Evolutionary conservation across 2,888 invertebrate species (phyloP).

Genomic region (Hanleya hanleyi): DNA sequence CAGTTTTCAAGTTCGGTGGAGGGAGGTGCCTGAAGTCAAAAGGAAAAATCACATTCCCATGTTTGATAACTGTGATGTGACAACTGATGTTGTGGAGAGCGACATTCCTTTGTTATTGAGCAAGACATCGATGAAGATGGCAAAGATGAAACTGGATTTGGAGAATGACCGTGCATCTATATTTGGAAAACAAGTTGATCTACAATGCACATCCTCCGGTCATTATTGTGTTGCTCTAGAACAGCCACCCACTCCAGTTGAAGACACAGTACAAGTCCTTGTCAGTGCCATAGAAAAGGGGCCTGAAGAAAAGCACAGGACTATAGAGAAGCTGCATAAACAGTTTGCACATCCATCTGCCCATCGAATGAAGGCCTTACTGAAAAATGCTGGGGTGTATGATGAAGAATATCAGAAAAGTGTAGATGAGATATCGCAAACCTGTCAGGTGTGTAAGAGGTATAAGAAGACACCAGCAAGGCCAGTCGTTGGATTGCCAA

Average conservation of each 20-base stretch:
- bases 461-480: conserved; percentile 10
- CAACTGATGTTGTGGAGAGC: conserved; percentile 30
- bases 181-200: conserved; percentile 30
- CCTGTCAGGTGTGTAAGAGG: conserved; percentile 13
- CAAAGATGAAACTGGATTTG: conserved; percentile 34
- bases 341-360: background rate
- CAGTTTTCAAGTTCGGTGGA: conserved; percentile 11
- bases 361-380: conserved; percentile 11
- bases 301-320: background rate
- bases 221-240: conserved; percentile 37
- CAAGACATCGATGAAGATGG: conserved; percentile 31
- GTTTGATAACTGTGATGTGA: conserved; percentile 18
- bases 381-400: conserved; percentile 17
- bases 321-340: background rate
- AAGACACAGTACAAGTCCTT: background rate
- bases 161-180: conserved; percentile 38
- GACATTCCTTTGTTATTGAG: conserved; percentile 31
- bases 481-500: conserved; percentile 16
- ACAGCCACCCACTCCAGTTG: background rate
- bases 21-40: background rate
- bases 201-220: conserved; percentile 30
- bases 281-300: background rate
- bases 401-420: background rate
- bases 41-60: conserved; percentile 26
- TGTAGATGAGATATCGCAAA: background rate